Evolutionary conservation across 2,888 invertebrate genomes (phyloP).

Genomic region (Metopia argyrocephala): DNA sequence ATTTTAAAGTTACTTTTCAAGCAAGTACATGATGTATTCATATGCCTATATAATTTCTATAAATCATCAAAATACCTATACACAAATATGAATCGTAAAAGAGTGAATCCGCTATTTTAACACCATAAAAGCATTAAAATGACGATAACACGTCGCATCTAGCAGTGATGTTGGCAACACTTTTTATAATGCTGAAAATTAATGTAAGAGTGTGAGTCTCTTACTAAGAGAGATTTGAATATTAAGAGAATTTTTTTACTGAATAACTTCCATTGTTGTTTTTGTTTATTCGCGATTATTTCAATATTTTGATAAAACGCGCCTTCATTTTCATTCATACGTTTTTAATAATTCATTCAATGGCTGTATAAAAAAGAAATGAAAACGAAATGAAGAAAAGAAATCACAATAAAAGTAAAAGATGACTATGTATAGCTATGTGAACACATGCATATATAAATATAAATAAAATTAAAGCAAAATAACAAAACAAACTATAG

Average conservation of each 20-base stretch:
- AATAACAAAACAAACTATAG: slow-evolving; percentile 14
- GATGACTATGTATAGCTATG: not conserved
- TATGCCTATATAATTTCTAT: too few species aligned
- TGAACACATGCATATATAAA: not conserved
- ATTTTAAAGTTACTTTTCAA: too few species aligned
- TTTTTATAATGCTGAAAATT: too few species aligned
- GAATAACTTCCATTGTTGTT: slow-evolving; percentile 2
- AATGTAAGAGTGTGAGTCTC: too few species aligned
- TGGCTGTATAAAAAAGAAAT: slow-evolving; percentile 25
- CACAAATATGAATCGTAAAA: too few species aligned
- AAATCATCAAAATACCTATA: too few species aligned
- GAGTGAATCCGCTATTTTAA: too few species aligned
- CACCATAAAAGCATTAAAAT: too few species aligned
- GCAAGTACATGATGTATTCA: too few species aligned
- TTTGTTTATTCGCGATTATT: slow-evolving; percentile 39
- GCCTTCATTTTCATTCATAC: slow-evolving; percentile 63
- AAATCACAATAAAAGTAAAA: not conserved
- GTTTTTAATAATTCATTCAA: slow-evolving; percentile 35
- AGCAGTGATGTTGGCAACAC: too few species aligned
- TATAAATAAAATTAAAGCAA: not conserved
- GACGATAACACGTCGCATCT: too few species aligned
- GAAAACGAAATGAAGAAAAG: slow-evolving; percentile 34
- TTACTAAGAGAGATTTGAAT: not conserved
- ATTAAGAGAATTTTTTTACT: not conserved
- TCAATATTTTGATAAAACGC: slow-evolving; percentile 56